phyloP scores from a whole-genome alignment of 1,140 invertebrate genomes.

The Eufriesea mexicana region DNA sequence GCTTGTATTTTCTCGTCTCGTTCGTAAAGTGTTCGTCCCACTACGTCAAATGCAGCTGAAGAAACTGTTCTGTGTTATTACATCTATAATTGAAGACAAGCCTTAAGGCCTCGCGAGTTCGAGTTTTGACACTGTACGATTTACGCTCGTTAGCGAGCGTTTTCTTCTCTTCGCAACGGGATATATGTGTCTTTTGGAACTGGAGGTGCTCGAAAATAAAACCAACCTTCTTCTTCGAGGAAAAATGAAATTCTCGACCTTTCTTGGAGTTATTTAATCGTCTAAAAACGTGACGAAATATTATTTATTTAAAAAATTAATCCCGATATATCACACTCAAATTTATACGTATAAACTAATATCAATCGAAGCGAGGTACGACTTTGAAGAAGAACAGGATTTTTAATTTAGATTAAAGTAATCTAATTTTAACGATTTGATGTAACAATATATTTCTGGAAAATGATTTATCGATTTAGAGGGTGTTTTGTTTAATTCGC shows the following conservation, averaged over 20 bases:
- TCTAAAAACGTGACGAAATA: no score
- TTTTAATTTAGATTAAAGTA: not conserved
- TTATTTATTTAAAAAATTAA: no score
- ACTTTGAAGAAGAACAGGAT: not conserved
- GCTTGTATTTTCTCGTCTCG: not conserved
- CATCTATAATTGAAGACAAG: slow-evolving; percentile 12
- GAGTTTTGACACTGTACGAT: not conserved
- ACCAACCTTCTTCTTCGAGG: no score
- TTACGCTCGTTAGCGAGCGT: not conserved
- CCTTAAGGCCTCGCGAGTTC: not conserved
- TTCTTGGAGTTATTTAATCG: no score
- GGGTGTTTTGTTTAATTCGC: not conserved
- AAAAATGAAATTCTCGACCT: no score
- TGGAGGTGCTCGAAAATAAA: no score
- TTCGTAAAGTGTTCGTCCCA: slow-evolving; percentile 10
- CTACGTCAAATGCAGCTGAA: not conserved
- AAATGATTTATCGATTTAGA: not conserved
- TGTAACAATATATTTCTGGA: not conserved
- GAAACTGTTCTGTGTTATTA: slow-evolving; percentile 5
- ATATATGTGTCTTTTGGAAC: not conserved
- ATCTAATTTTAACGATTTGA: not conserved
- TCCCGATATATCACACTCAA: no score
- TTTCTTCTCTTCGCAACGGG: not conserved
- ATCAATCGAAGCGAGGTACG: no score
- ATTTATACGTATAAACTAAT: no score